Percentiles rank a stretch among this genome's conserved stretches.
These are phyloP conservation scores for Pogonocherus hispidulus DNA, from an alignment of 2,888 invertebrate species.

Conservation along the genomic window DNA sequence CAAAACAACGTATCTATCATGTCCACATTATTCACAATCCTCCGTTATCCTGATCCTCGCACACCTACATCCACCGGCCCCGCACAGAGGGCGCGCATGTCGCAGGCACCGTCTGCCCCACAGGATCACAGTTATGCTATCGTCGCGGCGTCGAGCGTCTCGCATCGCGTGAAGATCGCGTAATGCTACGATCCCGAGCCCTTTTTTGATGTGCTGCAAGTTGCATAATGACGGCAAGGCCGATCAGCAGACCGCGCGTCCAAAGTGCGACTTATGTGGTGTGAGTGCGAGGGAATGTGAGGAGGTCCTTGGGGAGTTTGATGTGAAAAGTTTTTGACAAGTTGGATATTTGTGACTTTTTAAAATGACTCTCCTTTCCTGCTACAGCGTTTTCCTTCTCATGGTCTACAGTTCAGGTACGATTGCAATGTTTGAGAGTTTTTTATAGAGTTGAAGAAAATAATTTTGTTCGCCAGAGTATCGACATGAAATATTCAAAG, in stretches of 20 bases:
- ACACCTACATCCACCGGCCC: conserved; percentile 42
- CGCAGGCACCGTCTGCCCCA: conserved; percentile 47
- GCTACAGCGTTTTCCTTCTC: conserved; percentile 47
- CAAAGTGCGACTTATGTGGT: conserved; percentile 11
- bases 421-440: no score
- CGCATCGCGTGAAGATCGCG: conserved; percentile 39
- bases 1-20: conserved; percentile 39
- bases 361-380: conserved; percentile 50
- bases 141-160: conserved; percentile 54
- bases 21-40: conserved; percentile 38
- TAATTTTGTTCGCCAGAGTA: no score
- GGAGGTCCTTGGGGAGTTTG: conserved; percentile 24
- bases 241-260: background rate
- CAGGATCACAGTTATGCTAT: conserved; percentile 53
- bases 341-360: conserved; percentile 37
- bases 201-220: background rate
- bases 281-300: conserved; percentile 44
- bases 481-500: no score
- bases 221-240: conserved; percentile 7
- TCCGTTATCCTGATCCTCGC: conserved; percentile 42
- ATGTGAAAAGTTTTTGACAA: conserved; percentile 1
- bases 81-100: conserved; percentile 53
- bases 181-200: conserved; percentile 29
- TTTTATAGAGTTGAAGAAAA: no score
- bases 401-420: conserved; percentile 50